A percentile compares a stretch with the other conserved stretches of the same genome.
These are phyloP conservation scores for Egretta garzetta DNA, from an alignment of 2,113 vertebrate species.

Conservation along the genomic window DNA sequence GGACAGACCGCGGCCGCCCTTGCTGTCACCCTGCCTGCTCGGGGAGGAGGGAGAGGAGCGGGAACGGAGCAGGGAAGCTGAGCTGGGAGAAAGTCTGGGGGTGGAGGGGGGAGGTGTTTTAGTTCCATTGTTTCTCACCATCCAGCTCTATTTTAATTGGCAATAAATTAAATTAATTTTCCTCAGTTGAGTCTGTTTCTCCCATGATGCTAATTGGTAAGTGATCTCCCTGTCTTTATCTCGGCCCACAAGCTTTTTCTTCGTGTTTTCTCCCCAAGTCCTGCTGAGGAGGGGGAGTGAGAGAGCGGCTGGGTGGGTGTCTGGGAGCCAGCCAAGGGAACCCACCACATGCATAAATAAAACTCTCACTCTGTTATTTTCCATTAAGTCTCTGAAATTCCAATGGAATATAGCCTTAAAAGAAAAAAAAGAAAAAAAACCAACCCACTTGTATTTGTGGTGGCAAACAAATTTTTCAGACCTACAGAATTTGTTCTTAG, in stretches of 20 bases:
- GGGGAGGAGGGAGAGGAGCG: not conserved
- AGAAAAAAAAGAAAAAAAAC: not conserved
- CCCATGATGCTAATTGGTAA: not conserved
- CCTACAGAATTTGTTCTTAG: not conserved
- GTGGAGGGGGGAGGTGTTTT: not conserved
- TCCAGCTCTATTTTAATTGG: not conserved
- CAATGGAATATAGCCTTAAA: not conserved
- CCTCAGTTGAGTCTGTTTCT: not conserved
- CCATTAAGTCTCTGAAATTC: not conserved
- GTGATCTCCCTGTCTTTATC: not conserved
- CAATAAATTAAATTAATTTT: not conserved
- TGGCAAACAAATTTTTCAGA: not conserved
- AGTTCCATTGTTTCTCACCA: not conserved
- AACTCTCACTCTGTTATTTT: not conserved
- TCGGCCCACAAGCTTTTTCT: not conserved
- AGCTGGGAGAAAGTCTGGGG: not conserved
- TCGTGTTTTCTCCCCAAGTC: not conserved
- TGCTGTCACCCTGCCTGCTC: accelerated
- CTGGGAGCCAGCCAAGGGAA: not conserved
- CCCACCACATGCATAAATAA: not conserved
- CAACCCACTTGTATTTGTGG: not conserved
- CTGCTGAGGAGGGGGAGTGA: not conserved
- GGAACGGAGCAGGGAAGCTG: not conserved
- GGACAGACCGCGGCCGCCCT: accelerated
- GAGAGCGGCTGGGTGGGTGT: not conserved